Conservation (phyloP, 2,888 invertebrate species). For the Myopa tessellatipennis region DNA sequence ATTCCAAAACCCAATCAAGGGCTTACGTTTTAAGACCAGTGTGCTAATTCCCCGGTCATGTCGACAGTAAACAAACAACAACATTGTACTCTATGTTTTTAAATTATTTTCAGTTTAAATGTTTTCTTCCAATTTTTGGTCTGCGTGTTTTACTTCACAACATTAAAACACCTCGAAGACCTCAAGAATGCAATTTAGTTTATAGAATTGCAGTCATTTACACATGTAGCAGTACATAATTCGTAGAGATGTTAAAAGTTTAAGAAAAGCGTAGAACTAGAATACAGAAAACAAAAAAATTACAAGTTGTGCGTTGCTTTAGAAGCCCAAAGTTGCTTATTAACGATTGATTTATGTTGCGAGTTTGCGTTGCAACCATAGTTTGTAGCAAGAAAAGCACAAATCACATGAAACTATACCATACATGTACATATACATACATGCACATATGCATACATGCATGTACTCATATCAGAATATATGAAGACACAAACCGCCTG, state of each 20-base stretch:
- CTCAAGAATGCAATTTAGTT: background rate
- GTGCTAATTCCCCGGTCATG: too few species aligned
- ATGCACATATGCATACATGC: background rate
- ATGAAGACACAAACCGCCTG: too few species aligned
- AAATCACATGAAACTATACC: background rate
- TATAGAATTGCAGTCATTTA: background rate
- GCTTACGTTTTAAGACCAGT: too few species aligned
- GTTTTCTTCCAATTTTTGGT: background rate
- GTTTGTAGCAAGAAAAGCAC: too few species aligned
- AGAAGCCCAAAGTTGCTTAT: slow-evolving; percentile 7
- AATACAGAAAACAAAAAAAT: background rate
- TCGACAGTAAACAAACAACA: too few species aligned
- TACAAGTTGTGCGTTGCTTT: slow-evolving; percentile 18
- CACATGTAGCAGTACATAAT: background rate
- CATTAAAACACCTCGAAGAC: background rate
- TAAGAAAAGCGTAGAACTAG: slow-evolving; percentile 9
- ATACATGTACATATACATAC: background rate
- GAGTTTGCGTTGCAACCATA: background rate
- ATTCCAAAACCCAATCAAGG: too few species aligned
- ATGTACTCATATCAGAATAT: too few species aligned
- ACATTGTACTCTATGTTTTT: too few species aligned
- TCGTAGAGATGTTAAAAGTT: background rate
- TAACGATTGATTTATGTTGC: background rate
- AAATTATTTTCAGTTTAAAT: background rate
- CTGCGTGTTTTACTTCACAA: slow-evolving; percentile 10